Base-by-base conservation (phyloP, 2,797 vertebrate species). In the Pangasius mekongensis region DNA sequence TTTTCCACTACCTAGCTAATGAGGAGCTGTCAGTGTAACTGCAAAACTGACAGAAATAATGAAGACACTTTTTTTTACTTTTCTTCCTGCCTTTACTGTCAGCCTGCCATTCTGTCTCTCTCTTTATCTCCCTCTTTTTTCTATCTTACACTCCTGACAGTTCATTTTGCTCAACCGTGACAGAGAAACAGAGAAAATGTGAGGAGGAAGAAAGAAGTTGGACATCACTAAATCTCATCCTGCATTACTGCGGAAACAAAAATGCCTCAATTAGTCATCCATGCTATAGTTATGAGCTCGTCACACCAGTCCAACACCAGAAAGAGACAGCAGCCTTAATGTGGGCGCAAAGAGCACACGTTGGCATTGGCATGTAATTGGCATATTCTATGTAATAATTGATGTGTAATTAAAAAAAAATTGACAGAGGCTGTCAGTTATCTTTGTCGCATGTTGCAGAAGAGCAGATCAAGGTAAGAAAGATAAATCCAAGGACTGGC, bases 41-140 rank as follows among this genome's bases (percentile, higher is more conserved):
- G 95, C 90, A 94, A 93, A 95, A 94, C 92, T 94, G 94, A 92
- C 91, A 92, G 91, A 93, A 92, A 83, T 80, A 93, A 92, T 94
- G 93, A 94, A 91, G 92, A 93, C 94, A 94, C 94, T 95, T 95
- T 94, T 91, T 90, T 86, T 95, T 95, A 94, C 94, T 95, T 95
- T 95, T 91, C 85, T 91, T 90, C 86, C 95, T 96, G 95, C 89
- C 92, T 71, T 87, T 84, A 88, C 66, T 86, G 66, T 89, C 87
- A 88, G 83, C 87, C 86, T 83, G 30, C 11, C 27, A 47, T 20
- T 20, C 62, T 85, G 3, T 69, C 52, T 73, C 52, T 73, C 62
- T 39, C 39, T 58, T 36, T 54, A 58, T 86, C 54, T 83, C 7
- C 30, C 39, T 73, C 6, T 54, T 58, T 64, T 84, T 84, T 73